Evolutionary conservation across 2,797 vertebrate species (phyloP).

Genomic region (Scleropages formosus): DNA sequence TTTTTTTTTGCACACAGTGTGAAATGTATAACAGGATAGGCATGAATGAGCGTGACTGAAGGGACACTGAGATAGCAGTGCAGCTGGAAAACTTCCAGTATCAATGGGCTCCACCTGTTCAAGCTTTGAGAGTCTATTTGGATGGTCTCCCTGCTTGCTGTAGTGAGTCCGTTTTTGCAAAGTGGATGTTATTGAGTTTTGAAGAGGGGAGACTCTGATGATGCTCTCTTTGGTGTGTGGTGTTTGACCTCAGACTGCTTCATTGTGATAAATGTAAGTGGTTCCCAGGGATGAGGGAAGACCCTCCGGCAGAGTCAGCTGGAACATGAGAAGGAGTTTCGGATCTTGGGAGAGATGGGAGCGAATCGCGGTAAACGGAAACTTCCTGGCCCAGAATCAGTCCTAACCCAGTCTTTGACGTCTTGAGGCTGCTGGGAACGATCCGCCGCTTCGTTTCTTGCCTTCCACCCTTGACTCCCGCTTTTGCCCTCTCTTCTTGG

Average conservation of each 20-base stretch:
- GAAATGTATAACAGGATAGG: background rate
- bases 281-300: background rate
- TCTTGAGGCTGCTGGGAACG: background rate
- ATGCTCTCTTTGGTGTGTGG: background rate
- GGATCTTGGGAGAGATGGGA: background rate
- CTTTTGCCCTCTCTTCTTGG: background rate
- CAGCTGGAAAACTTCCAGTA: background rate
- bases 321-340: background rate
- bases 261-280: background rate
- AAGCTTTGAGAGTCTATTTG: slow-evolving; percentile 1
- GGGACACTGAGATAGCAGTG: background rate
- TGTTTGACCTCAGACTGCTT: background rate
- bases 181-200: background rate
- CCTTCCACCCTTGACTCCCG: background rate
- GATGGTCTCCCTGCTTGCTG: background rate
- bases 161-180: background rate
- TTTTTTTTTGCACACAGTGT: background rate
- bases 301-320: background rate
- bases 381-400: background rate
- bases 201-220: background rate
- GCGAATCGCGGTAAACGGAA: background rate
- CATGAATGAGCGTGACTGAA: background rate
- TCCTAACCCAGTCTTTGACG: background rate
- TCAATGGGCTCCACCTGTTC: background rate
- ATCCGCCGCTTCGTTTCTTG: background rate